Percentiles rank a stretch among this genome's conserved stretches.
Conservation (phyloP, 2,797 vertebrate species). For the Emydoidea blandingii region DNA sequence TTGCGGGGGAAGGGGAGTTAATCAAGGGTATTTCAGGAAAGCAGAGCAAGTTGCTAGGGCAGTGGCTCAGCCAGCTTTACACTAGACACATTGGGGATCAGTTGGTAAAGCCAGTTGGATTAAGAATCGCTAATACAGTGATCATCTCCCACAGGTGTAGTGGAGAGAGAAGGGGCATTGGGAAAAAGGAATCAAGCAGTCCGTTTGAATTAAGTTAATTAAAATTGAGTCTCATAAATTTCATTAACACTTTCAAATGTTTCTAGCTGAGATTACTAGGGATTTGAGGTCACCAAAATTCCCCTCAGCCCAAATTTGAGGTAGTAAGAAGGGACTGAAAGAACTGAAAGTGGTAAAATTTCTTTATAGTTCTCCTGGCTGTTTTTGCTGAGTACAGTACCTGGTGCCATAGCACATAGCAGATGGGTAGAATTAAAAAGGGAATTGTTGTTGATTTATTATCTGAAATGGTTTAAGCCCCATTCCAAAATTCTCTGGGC, state of each 20-base stretch:
- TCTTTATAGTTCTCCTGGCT: neutral
- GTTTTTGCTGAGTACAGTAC: neutral
- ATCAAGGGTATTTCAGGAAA: neutral
- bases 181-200: neutral
- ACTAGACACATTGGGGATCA: neutral
- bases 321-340: neutral
- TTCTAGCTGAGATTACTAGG: neutral
- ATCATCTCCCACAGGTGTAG: neutral
- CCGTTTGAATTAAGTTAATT: neutral
- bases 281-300: neutral
- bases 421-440: neutral
- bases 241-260: neutral
- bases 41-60: neutral
- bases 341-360: neutral
- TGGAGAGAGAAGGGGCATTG: neutral
- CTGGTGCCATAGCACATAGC: neutral
- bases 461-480: neutral
- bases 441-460: neutral
- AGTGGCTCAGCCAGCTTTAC: neutral
- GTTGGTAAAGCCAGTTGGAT: neutral
- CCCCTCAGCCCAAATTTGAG: neutral
- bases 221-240: neutral
- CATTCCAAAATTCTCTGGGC: neutral
- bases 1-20: neutral
- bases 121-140: neutral